Base-by-base conservation (phyloP, 1,140 invertebrate species). In the Trissolcus basalis region DNA sequence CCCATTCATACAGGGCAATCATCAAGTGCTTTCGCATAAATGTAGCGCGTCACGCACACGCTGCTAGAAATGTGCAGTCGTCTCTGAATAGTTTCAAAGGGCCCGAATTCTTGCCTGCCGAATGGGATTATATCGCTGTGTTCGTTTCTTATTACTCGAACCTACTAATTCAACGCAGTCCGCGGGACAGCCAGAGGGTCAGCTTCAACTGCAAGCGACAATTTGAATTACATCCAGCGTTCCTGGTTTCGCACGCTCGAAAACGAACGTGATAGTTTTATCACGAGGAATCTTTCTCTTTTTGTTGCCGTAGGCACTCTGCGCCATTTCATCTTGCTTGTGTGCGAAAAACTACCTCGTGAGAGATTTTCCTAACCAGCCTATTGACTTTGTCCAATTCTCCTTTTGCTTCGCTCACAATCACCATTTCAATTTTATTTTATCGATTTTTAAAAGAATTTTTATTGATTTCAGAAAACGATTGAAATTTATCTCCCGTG, bases 141-240 rank as follows among this genome's bases (percentile, higher is more conserved):
- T 67, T 85, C 63, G 78, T 81, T 84, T 82, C 77, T 83, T 84
- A 86, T 86, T 86, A 84, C 81, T 64, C 81, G 81, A 83, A 84
- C 78, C 80, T 81, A 81, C 78, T 82, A 86, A 86, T 85, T 85
- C 78, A 50, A 73, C 44, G 14, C 35, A 53, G 58, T 72, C 65
- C 60, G 59, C 59, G 64, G 49, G 51, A 68, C 53, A 56, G 77
- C 60, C 76, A 67, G 76, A 75, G 75, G 80, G 78, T 78, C 73
- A 75, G 55, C 58, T 79, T 76, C 64, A 51, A 65, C 64, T 61
- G 56, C 63, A 59, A 80, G 68, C 76, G 74, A 80, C 71, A 74
- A 65, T 81, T 74, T 77, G 65, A 82, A 82, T 83, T 81, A 80
- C 67, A 48, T 27, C 55, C 55, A 41, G 50, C 49, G 49, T 77